Conservation (phyloP, 2,113 vertebrate genomes). For the Oryzias melastigma region DNA sequence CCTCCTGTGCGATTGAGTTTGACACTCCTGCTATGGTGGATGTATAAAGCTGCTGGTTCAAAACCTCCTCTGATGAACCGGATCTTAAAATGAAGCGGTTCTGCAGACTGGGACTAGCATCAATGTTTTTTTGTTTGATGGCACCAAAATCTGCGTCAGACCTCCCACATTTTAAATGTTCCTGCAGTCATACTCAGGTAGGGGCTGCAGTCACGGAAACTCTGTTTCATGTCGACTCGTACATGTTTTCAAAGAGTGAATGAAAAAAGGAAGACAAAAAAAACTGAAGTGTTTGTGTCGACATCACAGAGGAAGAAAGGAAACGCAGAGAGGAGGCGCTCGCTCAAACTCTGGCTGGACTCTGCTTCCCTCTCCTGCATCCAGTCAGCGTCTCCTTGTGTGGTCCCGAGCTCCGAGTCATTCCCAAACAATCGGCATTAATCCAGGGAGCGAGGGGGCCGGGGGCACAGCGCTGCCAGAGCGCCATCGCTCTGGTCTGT, state of each 20-base stretch:
- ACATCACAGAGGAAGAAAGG: slow-evolving; percentile 4
- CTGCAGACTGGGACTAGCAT: slow-evolving; percentile 58
- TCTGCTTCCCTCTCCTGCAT: slow-evolving; percentile 36
- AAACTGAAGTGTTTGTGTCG: neutral
- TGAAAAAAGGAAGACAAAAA: slow-evolving; percentile 16
- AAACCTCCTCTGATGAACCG: slow-evolving; percentile 40
- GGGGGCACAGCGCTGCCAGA: slow-evolving; percentile 61
- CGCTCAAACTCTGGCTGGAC: slow-evolving; percentile 34
- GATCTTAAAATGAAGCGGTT: slow-evolving; percentile 25
- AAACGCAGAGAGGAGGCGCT: slow-evolving; percentile 20
- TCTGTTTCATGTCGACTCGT: slow-evolving; percentile 31
- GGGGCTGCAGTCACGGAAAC: slow-evolving; percentile 9
- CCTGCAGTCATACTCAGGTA: slow-evolving; percentile 31
- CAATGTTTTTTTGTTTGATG: slow-evolving; percentile 47
- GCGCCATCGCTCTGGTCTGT: slow-evolving; percentile 38
- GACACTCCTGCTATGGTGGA: no score
- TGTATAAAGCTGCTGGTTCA: neutral
- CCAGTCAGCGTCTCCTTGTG: slow-evolving; percentile 69
- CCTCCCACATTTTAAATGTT: slow-evolving; percentile 53
- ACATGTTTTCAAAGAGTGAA: slow-evolving; percentile 37
- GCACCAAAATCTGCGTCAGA: no score
- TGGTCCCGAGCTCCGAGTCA: slow-evolving; percentile 76
- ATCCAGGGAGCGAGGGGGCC: slow-evolving; percentile 71
- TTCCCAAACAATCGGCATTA: slow-evolving; percentile 79
- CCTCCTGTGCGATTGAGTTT: no score